These are phyloP conservation scores for Chelonia mydas DNA, from an alignment of 2,797 vertebrate genomes.

Conservation along the genomic window DNA sequence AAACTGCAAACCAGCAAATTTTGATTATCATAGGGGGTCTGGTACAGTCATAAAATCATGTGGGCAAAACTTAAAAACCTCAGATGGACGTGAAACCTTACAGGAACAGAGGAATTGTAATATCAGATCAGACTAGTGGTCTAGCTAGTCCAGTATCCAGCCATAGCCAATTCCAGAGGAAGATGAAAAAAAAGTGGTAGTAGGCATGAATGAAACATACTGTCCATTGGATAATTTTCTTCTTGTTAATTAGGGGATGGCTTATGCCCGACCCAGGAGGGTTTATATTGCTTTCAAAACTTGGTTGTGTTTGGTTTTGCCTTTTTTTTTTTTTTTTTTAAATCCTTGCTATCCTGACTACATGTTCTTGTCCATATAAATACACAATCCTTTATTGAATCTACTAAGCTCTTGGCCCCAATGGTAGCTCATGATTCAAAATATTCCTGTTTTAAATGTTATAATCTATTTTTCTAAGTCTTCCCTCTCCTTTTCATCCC, in stretches of 20 bases:
- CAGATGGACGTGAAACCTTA: neutral
- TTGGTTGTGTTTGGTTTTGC: neutral
- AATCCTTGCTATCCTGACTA: neutral
- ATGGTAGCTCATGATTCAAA: neutral
- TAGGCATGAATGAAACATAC: neutral
- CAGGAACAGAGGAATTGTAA: neutral
- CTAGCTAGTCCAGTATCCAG: neutral
- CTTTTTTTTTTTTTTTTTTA: neutral
- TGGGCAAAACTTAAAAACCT: neutral
- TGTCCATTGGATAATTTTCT: neutral
- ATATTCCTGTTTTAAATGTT: constrained; percentile 8
- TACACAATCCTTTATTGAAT: neutral
- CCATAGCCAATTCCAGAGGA: neutral
- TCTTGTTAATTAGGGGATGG: neutral
- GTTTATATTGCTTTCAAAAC: neutral
- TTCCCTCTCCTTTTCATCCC: constrained; percentile 13
- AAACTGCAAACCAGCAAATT: neutral
- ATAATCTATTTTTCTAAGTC: neutral
- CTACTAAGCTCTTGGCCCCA: neutral
- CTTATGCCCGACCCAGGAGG: neutral
- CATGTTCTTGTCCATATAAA: neutral
- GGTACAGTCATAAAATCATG: neutral
- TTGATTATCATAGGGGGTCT: neutral
- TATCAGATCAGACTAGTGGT: neutral
- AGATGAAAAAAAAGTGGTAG: neutral